Evolutionary conservation across 2,888 invertebrate genomes (phyloP), one percentile per base, ranked within the genome.

Genomic region (Chironomus tentans): DNA sequence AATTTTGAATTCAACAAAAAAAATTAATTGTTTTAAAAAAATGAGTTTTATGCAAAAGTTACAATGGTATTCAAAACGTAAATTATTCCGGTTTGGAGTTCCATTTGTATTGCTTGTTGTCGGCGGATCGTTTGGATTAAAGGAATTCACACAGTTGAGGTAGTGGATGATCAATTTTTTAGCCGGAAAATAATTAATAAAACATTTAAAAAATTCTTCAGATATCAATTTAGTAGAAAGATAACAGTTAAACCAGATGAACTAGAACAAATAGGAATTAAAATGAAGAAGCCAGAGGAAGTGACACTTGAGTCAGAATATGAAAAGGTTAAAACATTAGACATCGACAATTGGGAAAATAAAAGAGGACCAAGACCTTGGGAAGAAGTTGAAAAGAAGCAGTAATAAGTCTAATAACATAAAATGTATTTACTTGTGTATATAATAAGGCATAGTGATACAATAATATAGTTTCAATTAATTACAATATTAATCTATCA

Each of bases 341-440:
- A 95, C 81, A 88, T 93, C 79, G 91, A 94, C 78, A 87, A 90
- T 79, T 96, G 95, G 95, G 89, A 92, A 81, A 94, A 95, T 81
- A 89, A 90, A 78, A 85, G 95, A 79, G 94, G 94, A 0, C 92
- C 94, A 4, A 85, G 95, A 75, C 94, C 95, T 0, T 95, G 94
- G 94, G 95, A 95, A 81, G 87, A 88, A 78, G 15, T 18, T 13
- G 22, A 65, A 15, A 38, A 38, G 10, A 38, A 38, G 10, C 10
- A 38, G 38, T 28, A 28, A 28, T 4, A 28, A 4, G 28, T 38
- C 38, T 38, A 10, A 7, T 38, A 4, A 2, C 38, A 10, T 38
- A 10, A 1, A 10, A 38, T 38, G 38, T 38, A 38, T 38, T 38
- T 10, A 38, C 10, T 38, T 38, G 38, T 38, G 38, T 38, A 38